Conservation (phyloP, 2,113 vertebrate genomes). For the Stigmatopora argus region DNA sequence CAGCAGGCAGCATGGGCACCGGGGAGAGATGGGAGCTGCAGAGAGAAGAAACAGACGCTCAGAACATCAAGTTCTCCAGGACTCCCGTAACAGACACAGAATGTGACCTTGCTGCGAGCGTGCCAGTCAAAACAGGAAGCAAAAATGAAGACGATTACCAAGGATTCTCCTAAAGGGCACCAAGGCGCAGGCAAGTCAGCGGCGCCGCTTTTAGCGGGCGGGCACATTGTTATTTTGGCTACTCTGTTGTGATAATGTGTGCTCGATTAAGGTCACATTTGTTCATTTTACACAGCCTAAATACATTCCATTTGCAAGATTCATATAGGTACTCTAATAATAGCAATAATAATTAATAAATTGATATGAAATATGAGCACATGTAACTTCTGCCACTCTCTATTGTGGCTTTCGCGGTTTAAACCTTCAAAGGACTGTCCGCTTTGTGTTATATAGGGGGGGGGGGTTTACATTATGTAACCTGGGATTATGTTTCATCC, state of each 20-base stretch:
- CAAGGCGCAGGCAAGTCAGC: background rate
- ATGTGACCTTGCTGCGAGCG: constrained; percentile 22
- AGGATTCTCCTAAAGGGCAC: background rate
- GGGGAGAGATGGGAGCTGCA: constrained; percentile 83
- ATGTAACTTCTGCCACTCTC: background rate
- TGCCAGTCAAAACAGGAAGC: constrained; percentile 25
- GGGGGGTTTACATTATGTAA: background rate
- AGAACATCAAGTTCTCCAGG: constrained; percentile 39
- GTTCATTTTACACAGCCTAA: background rate
- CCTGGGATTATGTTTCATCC: background rate
- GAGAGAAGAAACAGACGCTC: constrained; percentile 52
- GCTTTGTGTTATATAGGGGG: background rate
- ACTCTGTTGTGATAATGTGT: constrained; percentile 19
- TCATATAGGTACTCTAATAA: too few species aligned
- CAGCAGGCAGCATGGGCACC: constrained; percentile 86
- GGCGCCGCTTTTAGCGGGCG: constrained; percentile 37
- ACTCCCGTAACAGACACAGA: constrained; percentile 10
- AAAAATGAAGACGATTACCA: constrained; percentile 1
- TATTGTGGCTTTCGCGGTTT: background rate
- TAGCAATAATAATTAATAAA: too few species aligned
- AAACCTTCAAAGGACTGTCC: background rate
- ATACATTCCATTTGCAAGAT: too few species aligned
- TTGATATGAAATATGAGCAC: background rate
- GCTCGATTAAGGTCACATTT: constrained; percentile 3
- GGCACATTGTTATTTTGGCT: constrained; percentile 53